These are phyloP conservation scores for Cantharis lateralis DNA, from an alignment of 2,888 invertebrate species.

Conservation along the genomic window DNA sequence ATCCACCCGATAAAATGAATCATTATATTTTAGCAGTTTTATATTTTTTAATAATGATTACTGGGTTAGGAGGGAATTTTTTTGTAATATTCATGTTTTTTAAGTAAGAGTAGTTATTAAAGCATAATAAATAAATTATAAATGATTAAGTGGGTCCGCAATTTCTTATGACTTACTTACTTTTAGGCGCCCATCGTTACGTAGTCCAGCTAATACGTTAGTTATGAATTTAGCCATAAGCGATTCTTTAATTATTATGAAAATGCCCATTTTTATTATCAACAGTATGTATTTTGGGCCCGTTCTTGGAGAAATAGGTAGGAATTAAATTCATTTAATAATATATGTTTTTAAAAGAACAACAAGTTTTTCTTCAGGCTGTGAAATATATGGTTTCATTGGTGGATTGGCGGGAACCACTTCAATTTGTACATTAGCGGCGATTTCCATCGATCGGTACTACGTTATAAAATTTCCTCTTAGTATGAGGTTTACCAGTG, in stretches of 20 bases:
- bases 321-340: conserved; percentile 30
- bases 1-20: conserved; percentile 62
- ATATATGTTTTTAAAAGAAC: background rate
- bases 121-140: background rate
- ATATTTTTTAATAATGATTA: conserved; percentile 66
- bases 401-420: conserved; percentile 82
- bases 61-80: conserved; percentile 73
- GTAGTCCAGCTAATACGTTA: conserved; percentile 75
- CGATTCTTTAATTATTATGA: conserved; percentile 73
- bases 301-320: conserved; percentile 72
- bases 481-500: conserved; percentile 66
- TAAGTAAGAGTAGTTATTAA: conserved; percentile 60
- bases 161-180: too few species aligned
- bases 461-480: conserved; percentile 81
- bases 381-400: conserved; percentile 77
- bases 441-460: conserved; percentile 82
- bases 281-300: conserved; percentile 76
- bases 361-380: conserved; percentile 61
- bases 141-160: too few species aligned
- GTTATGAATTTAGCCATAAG: conserved; percentile 77
- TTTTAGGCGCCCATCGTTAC: conserved; percentile 69
- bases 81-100: conserved; percentile 74
- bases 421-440: conserved; percentile 79
- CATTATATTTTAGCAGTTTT: conserved; percentile 66
- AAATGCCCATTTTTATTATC: conserved; percentile 75